Evolutionary conservation across 1,140 invertebrate species (phyloP), one percentile per base, ranked within the genome.

Genomic region (Arctopsyche grandis): DNA sequence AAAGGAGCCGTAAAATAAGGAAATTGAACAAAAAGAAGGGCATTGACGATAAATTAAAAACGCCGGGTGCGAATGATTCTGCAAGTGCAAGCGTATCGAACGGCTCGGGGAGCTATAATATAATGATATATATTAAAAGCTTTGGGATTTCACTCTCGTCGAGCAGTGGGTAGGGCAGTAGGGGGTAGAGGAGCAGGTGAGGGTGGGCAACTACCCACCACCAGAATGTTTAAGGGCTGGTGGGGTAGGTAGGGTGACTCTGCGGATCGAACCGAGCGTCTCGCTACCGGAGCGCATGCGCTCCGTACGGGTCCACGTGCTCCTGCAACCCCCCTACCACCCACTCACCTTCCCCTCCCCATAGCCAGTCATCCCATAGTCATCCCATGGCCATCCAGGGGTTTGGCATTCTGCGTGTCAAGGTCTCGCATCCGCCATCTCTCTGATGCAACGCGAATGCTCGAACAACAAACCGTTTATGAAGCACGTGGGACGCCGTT

Each of bases 191-290:
- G 19, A 4, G 24, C 9, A 16, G 69, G 38, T 14, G 24, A 3
- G 38, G 69, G 69, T 16, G 29, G 69, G 10, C 1, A 38, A 4
- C 29, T 38, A 38, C 29, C 7, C 7, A 38, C 29, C 7, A 38
- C 29, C 29, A 38, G 69, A 29, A 43, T n/a, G 38, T n/a, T n/a
- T 14, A 29, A 71, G 69, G 69, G 70, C 12, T 46, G 70, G 70
- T 74, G 70, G 16, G 70, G 70, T 48, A 52, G 38, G 38, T 74
- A 74, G 44, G 70, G 70, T 7, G 70, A 74, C 70, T 71, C 16
- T 16, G 24, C 21, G 24, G 70, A 74, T 74, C 70, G 70, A 74
- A 74, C 12, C 44, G n/a, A 48, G 4, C 19, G 38, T 21, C 44
- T 14, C n/a, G 43, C 7, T 22, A 0, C 21, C 9, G 12, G 69